Evolutionary conservation across 30 jellyfish, hydroid and myxozoan species (phyloP).

Genomic region (Mastigias papua): DNA sequence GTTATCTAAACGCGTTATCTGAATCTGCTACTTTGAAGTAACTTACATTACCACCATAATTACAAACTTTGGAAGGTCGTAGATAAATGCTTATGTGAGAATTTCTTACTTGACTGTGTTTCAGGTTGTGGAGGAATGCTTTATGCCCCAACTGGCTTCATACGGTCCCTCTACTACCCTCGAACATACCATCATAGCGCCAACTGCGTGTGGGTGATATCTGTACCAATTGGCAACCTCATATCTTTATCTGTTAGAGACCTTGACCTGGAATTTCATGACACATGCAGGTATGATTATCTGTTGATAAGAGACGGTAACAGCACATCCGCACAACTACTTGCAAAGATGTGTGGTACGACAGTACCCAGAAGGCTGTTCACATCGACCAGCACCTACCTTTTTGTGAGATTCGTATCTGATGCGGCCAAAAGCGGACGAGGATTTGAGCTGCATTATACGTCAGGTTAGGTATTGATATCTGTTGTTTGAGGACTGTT

Average conservation of each 20-base stretch:
- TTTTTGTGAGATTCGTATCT: slow-evolving; percentile 19
- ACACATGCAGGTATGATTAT: slow-evolving; percentile 54
- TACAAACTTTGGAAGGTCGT: not conserved
- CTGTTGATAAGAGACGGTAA: slow-evolving; percentile 62
- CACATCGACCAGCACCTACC: slow-evolving; percentile 42
- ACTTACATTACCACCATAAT: not conserved
- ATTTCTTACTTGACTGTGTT: not conserved
- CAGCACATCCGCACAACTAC: slow-evolving; percentile 5
- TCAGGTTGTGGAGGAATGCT: slow-evolving; percentile 87
- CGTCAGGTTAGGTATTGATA: slow-evolving; percentile 21
- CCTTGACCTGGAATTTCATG: slow-evolving; percentile 42
- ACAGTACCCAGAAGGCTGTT: not conserved
- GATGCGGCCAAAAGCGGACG: not conserved
- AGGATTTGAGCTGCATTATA: not conserved
- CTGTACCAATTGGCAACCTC: slow-evolving; percentile 66
- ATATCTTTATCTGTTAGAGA: slow-evolving; percentile 47
- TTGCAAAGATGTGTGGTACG: slow-evolving; percentile 3
- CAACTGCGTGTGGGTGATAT: slow-evolving; percentile 75
- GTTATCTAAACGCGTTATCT: too few relatives aligned
- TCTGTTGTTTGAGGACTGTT: not conserved
- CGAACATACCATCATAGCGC: slow-evolving; percentile 44
- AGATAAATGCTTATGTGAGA: not conserved
- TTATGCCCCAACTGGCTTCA: slow-evolving; percentile 64
- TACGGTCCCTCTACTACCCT: slow-evolving; percentile 81
- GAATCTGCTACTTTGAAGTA: not conserved